phyloP scores from a whole-genome alignment of 2,113 vertebrate species.

The Conger conger region DNA sequence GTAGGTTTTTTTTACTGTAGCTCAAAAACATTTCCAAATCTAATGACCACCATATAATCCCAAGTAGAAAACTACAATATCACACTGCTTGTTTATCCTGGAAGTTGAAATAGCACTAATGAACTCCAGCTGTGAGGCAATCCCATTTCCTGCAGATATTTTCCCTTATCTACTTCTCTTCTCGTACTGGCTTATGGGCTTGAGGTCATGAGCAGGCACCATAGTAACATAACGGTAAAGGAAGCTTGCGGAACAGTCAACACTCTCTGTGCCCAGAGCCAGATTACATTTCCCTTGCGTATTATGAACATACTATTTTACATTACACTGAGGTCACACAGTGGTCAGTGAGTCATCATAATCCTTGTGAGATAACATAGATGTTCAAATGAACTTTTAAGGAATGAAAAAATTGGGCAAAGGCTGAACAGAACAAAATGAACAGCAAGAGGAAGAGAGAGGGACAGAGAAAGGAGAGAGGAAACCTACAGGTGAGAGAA shows the following conservation, averaged over 20 bases:
- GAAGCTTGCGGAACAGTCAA: not conserved
- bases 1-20: not conserved
- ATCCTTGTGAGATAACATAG: not conserved
- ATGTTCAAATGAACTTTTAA: not conserved
- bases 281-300: not conserved
- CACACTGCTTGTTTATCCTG: not conserved
- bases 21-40: not conserved
- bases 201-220: conserved; percentile 6
- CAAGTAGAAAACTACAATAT: not conserved
- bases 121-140: not conserved
- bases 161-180: not conserved
- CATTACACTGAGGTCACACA: not conserved
- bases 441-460: not conserved
- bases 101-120: not conserved
- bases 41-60: not conserved
- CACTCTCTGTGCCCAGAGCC: not conserved
- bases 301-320: not conserved
- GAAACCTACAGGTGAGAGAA: not conserved
- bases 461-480: not conserved
- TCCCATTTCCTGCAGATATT: not conserved
- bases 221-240: not conserved
- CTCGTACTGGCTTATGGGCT: not conserved
- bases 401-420: not conserved
- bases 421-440: not conserved
- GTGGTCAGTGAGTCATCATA: not conserved